phyloP scores from a whole-genome alignment of 2,113 vertebrate genomes.

The Acrocephalus kingi region DNA sequence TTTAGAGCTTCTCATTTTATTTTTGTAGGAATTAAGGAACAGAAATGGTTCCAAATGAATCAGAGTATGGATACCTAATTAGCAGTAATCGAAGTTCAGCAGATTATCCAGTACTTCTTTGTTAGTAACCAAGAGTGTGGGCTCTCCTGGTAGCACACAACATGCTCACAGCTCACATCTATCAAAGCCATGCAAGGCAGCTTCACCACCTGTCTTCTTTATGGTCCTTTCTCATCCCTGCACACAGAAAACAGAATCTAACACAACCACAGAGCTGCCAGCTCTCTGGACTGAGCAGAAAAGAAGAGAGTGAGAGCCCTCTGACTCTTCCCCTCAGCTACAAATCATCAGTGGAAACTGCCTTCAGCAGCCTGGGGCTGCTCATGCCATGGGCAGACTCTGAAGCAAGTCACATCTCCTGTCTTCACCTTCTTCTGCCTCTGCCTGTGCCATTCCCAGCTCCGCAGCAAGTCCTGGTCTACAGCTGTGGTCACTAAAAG shows the following conservation, averaged over 20 bases:
- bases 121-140: not conserved
- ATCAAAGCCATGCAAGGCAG: not conserved
- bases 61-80: not conserved
- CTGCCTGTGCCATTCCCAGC: not conserved
- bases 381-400: accelerated
- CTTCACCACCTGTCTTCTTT: not conserved
- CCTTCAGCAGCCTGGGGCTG: not conserved
- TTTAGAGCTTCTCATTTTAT: conserved; percentile 18
- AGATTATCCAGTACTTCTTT: not conserved
- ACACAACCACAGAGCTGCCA: not conserved
- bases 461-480: not conserved
- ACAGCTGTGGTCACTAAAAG: not conserved
- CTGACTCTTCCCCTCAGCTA: no score
- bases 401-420: not conserved
- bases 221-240: not conserved
- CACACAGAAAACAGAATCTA: not conserved
- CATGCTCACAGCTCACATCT: not conserved
- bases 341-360: not conserved
- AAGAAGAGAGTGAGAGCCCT: not conserved
- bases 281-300: not conserved
- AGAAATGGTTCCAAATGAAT: not conserved
- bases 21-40: conserved; percentile 1
- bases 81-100: not conserved
- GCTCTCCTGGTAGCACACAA: not conserved
- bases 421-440: not conserved